phyloP scores from a whole-genome alignment of 2,888 invertebrate genomes.

The Andrena hattorfiana region DNA sequence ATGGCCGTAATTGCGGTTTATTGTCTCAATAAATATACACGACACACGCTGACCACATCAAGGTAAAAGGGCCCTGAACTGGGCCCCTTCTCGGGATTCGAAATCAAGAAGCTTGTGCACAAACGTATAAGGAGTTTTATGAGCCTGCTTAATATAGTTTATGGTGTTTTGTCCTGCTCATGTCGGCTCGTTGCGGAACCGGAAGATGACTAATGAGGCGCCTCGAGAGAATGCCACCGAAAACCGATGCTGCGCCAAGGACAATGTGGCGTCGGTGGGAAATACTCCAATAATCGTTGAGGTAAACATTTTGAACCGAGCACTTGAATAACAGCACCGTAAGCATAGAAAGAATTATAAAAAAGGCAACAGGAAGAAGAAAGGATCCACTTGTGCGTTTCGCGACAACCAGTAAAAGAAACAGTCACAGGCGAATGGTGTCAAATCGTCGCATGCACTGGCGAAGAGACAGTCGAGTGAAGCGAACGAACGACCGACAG shows the following conservation, averaged over 20 bases:
- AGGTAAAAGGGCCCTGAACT: constrained; percentile 39
- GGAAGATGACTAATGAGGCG: constrained; percentile 74
- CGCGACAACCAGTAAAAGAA: background rate
- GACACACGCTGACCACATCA: constrained; percentile 70
- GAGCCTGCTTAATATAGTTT: constrained; percentile 77
- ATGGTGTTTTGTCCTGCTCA: constrained; percentile 70
- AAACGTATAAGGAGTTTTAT: constrained; percentile 69
- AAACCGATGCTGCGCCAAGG: constrained; percentile 22
- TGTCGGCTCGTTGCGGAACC: constrained; percentile 72
- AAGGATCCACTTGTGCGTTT: background rate
- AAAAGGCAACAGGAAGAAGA: background rate
- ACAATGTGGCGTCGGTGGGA: background rate
- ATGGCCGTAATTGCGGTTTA: constrained; percentile 82
- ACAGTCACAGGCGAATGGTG: constrained; percentile 37
- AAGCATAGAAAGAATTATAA: background rate
- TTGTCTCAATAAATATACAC: constrained; percentile 83
- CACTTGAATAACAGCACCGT: too few species aligned
- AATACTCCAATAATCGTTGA: too few species aligned
- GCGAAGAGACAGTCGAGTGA: constrained; percentile 34
- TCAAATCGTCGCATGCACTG: constrained; percentile 60
- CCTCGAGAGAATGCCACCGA: constrained; percentile 16
- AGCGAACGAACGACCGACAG: constrained; percentile 1
- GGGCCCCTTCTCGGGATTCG: constrained; percentile 78
- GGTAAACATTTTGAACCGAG: too few species aligned
- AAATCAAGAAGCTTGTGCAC: constrained; percentile 76